phyloP scores from a whole-genome alignment of 2,113 vertebrate genomes.

The Oncorhynchus masou region DNA sequence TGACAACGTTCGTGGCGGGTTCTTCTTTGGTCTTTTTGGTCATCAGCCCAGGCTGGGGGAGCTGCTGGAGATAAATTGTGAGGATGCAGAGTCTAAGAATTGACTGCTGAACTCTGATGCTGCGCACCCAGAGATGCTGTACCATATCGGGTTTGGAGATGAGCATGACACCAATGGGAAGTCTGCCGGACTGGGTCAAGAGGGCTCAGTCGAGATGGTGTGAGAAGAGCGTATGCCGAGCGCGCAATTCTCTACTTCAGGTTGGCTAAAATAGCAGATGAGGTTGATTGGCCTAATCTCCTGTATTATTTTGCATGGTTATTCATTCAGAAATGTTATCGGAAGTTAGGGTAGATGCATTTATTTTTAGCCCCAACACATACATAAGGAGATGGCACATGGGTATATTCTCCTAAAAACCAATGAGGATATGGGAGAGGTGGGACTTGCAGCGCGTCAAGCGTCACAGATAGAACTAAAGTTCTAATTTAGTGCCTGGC shows the following conservation, averaged over 20 bases:
- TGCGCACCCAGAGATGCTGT: constrained; percentile 70
- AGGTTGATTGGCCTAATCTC: too few relatives aligned
- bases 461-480: too few relatives aligned
- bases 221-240: constrained; percentile 70
- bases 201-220: constrained; percentile 47
- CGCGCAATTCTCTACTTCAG: constrained; percentile 79
- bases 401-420: too few relatives aligned
- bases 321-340: too few relatives aligned
- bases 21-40: constrained; percentile 66
- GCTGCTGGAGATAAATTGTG: constrained; percentile 81
- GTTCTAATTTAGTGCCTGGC: too few relatives aligned
- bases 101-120: constrained; percentile 71
- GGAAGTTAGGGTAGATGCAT: background rate
- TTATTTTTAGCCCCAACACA: too few relatives aligned
- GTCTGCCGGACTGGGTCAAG: constrained; percentile 58
- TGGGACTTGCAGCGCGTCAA: too few relatives aligned
- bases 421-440: too few relatives aligned
- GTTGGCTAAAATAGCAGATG: constrained; percentile 53
- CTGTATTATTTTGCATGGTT: too few relatives aligned
- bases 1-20: constrained; percentile 37
- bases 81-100: constrained; percentile 80
- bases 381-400: too few relatives aligned
- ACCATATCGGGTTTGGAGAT: constrained; percentile 74
- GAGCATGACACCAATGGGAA: constrained; percentile 76
- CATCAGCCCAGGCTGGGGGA: constrained; percentile 75